Evolutionary conservation across 1,140 invertebrate genomes (phyloP).

Genomic region (Adelges cooleyi): DNA sequence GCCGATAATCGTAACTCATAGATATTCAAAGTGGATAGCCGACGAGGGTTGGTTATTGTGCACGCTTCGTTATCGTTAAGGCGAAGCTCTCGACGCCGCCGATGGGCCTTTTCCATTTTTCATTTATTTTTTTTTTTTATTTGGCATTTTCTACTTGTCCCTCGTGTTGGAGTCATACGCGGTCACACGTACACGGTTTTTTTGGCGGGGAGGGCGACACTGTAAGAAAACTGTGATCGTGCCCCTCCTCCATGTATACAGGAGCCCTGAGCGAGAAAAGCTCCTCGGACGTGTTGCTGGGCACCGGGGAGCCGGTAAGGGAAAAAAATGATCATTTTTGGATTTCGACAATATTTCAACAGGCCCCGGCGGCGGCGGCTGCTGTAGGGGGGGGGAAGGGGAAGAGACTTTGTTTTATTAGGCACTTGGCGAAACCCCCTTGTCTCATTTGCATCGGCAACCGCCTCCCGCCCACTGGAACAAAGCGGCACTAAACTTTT

Average conservation of each 20-base stretch:
- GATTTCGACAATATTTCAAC: slow-evolving; percentile 23
- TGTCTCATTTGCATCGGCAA: slow-evolving; percentile 20
- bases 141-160: background rate
- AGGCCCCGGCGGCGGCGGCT: background rate
- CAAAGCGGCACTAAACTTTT: slow-evolving; percentile 27
- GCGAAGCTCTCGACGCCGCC: background rate
- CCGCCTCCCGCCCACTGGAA: background rate
- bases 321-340: slow-evolving; percentile 3
- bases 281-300: background rate
- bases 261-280: background rate
- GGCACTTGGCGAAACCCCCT: slow-evolving; percentile 22
- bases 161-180: background rate
- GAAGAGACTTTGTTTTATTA: slow-evolving; percentile 5
- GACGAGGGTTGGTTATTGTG: background rate
- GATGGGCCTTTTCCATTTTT: no score
- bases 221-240: background rate
- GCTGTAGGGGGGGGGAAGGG: background rate
- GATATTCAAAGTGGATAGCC: slow-evolving; percentile 14
- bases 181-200: background rate
- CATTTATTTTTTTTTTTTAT: background rate
- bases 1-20: slow-evolving; percentile 23
- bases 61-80: slow-evolving; percentile 22
- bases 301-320: background rate
- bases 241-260: no score
- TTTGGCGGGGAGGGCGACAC: background rate